Base-by-base conservation (phyloP, 2,888 invertebrate genomes). In the Altica lythri region DNA sequence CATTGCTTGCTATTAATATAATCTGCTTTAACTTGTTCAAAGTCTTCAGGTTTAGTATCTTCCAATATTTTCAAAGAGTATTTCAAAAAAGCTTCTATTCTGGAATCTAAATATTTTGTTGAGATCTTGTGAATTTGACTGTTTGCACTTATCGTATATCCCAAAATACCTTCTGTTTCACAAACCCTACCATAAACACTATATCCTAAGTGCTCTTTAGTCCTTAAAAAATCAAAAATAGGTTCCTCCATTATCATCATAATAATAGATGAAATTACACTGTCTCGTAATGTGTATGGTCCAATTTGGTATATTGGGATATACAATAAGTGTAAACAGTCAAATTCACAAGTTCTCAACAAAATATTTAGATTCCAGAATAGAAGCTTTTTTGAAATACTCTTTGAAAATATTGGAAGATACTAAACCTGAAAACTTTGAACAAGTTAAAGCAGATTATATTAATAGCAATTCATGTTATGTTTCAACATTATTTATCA, bases 201-300 rank as follows among this genome's bases (percentile, higher is more conserved):
- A 76, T 95, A 95, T 0, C 95, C 95, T 2, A 95, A 80, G 77
- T 95, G 95, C 69, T 94, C 90, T 74, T 90, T 87, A 0, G 95
- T 95, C 47, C 95, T 82, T 14, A 96, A 77, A 34, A 82, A 81
- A 76, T 94, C 89, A 77, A 95, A 95, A 37, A 92, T 79, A 0
- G 94, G 94, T 76, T 94, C 94, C 71, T 91, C 89, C 80, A 94
- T 90, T 52, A 92, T 77, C 80, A 86, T 80, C 81, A 88, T 84
- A 25, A 94, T 75, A 27, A 93, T 75, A 73, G 94, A 90, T 1
- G 91, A 79, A 0, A 88, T 81, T 53, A 85, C 84, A 38, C 83
- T 83, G 53, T 82, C 81, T 13, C 77, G 78, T 1, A 88, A 74
- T 1, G 81, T 80, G 37, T 82, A 80, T 1, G 82, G 78, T 2